These are phyloP conservation scores for Belonocnema kinseyi DNA, from an alignment of 1,140 invertebrate species.

Conservation along the genomic window DNA sequence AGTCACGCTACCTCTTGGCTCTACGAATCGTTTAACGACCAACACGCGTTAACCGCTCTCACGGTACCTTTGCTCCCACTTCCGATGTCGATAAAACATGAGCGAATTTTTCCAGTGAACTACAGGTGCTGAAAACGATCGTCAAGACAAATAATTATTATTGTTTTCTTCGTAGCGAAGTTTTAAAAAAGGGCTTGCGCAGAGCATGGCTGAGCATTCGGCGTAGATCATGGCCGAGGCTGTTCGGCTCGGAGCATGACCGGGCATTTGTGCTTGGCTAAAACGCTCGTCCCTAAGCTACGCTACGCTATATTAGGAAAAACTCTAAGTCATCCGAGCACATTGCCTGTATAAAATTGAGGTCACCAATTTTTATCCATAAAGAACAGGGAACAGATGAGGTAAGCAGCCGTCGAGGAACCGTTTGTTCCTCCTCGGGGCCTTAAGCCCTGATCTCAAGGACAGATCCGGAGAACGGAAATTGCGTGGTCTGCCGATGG, in stretches of 20 bases:
- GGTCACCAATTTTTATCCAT: not conserved
- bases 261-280: too few relatives aligned
- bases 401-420: not conserved
- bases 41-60: conserved; percentile 23
- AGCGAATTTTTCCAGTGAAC: conserved; percentile 2
- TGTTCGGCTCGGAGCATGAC: too few relatives aligned
- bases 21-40: conserved; percentile 51
- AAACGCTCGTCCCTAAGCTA: too few relatives aligned
- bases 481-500: conserved; percentile 9
- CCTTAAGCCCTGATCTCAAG: conserved; percentile 24
- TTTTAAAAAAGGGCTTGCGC: too few relatives aligned
- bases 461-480: conserved; percentile 26
- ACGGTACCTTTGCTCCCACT: conserved; percentile 19
- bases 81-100: conserved; percentile 26
- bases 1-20: conserved; percentile 46
- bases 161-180: too few relatives aligned
- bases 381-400: too few relatives aligned
- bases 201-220: too few relatives aligned
- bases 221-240: too few relatives aligned
- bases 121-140: not conserved
- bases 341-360: too few relatives aligned
- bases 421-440: not conserved
- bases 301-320: too few relatives aligned
- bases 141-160: not conserved
- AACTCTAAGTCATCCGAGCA: too few relatives aligned